Base-by-base conservation (phyloP, 37 sponge, comb jelly and placozoan genomes). In the Ephydatia muelleri region DNA sequence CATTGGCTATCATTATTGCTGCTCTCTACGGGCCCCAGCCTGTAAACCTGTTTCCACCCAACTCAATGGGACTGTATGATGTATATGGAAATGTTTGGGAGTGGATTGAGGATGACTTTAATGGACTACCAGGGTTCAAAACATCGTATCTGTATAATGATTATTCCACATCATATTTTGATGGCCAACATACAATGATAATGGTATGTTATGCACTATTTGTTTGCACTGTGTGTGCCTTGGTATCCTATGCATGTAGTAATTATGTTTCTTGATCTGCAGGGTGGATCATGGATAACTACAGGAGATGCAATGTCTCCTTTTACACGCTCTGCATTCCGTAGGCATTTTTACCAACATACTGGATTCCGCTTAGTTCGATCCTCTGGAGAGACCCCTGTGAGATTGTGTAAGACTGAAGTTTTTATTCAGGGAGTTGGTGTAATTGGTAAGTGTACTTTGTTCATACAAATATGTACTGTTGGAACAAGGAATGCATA, bases 281-380 rank as follows among this genome's bases (percentile, higher is more conserved):
- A 93, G 93, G 92, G 92, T 49, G 95, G 95, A 5, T 92, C 95
- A 14, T 95, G 95, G 95, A 48, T 81, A 3, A 87, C 95, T 14
- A 92, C 85, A 66, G 92, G 93, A 21, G 76, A 27, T 40, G 70
- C 33, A 65, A 66, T 80, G 1, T 95, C 95, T 1, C 75, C 86
- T 6, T 95, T 89, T 75, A 37, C 72, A 32, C 82, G 95, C 2
- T 86, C 29, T 70, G 33, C 79, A 0, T 95, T 92, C 66, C 65
- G 95, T 13, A 72, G 95, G 36, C 95, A 95, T 65, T 95, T 95
- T 83, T 92, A 87, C 70, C 95, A 95, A 67, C 95, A 95, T 38
- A 29, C 38, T 34, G 95, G 95, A 3, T 95, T 95, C 83, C 84
- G 95, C 4, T 21, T 95, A 67, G 93, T 88, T 37, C 86, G 84